Conservation (phyloP, 2,888 invertebrate genomes). For the Melolontha melolontha region DNA sequence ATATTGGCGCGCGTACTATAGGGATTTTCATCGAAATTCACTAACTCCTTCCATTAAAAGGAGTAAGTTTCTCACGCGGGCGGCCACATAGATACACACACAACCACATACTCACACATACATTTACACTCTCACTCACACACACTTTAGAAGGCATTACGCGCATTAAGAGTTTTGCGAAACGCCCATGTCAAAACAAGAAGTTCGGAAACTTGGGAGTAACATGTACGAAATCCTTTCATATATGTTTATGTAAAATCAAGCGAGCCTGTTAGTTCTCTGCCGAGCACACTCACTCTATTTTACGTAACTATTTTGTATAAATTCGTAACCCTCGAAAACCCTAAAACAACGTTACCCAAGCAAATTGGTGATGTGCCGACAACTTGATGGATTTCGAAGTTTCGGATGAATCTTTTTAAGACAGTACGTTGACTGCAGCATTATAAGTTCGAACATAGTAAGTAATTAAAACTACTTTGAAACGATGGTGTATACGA, state of each 20-base stretch:
- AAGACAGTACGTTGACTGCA: too few relatives aligned
- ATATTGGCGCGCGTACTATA: too few relatives aligned
- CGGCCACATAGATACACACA: too few relatives aligned
- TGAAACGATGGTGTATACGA: too few relatives aligned
- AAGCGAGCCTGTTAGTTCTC: not conserved
- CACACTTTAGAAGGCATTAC: not conserved
- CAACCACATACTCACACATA: too few relatives aligned
- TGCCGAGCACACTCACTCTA: not conserved
- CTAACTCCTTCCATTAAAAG: too few relatives aligned
- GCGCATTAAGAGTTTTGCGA: constrained; percentile 13
- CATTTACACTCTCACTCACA: too few relatives aligned
- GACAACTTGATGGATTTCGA: not conserved
- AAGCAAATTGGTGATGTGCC: too few relatives aligned
- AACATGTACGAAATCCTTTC: constrained; percentile 15
- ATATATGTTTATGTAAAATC: constrained; percentile 3
- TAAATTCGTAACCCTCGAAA: constrained; percentile 13
- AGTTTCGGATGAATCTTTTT: not conserved
- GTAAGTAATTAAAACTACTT: too few relatives aligned
- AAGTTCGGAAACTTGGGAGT: constrained; percentile 7
- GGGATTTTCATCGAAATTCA: too few relatives aligned
- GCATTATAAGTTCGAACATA: too few relatives aligned
- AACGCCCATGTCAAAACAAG: constrained; percentile 17
- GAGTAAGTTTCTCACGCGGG: too few relatives aligned
- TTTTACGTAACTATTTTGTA: constrained; percentile 15
- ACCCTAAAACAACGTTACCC: constrained; percentile 26